A percentile compares a stretch with the other conserved stretches of the same genome.
Conservation (phyloP, 2,888 invertebrate genomes). For the Tachina lurida region DNA sequence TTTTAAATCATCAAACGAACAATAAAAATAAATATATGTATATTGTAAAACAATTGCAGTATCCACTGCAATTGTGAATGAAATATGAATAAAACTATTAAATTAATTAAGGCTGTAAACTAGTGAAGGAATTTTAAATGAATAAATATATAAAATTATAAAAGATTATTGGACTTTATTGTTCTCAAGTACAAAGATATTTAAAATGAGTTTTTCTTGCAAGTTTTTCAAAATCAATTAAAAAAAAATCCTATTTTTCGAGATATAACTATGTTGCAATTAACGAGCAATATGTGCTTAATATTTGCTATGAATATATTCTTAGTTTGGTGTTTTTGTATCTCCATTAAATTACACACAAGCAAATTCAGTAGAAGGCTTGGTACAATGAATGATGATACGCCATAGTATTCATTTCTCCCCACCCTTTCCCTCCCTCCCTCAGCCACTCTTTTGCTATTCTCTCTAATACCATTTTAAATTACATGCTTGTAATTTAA, state of each 20-base stretch:
- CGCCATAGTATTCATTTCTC: neutral
- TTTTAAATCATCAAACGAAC: conserved; percentile 32
- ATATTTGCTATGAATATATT: conserved; percentile 14
- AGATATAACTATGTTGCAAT: no score
- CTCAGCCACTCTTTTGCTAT: neutral
- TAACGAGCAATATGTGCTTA: neutral
- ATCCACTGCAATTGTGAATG: neutral
- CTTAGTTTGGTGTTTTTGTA: neutral
- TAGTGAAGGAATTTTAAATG: neutral
- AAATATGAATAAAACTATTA: neutral
- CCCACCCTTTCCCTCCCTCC: neutral
- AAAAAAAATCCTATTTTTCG: no score
- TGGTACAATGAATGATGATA: conserved; percentile 18
- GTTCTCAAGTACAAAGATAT: no score
- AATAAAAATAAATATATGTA: neutral
- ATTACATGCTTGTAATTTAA: conserved; percentile 10
- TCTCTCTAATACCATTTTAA: neutral
- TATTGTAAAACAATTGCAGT: conserved; percentile 10
- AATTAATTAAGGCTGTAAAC: neutral
- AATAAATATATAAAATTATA: neutral
- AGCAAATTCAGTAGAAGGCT: conserved; percentile 12
- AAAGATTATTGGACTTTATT: no score
- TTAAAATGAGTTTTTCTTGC: no score
- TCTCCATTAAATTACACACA: neutral
- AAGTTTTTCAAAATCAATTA: no score